Evolutionary conservation across 2,888 invertebrate species (phyloP).

Genomic region (Athripsodes cinereus): DNA sequence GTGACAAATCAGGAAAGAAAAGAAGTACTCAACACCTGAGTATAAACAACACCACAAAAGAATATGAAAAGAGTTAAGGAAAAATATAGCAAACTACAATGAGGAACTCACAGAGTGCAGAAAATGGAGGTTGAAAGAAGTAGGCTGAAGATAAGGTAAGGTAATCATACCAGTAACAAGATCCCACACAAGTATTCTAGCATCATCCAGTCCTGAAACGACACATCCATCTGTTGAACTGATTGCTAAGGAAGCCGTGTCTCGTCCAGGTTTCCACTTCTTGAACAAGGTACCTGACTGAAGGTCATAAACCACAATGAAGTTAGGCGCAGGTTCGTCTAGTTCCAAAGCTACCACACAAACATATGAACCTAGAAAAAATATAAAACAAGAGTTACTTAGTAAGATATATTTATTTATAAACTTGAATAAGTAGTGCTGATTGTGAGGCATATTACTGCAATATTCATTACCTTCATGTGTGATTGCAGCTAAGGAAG

Average conservation of each 20-base stretch:
- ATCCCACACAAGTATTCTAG: constrained; percentile 80
- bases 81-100: too few species aligned
- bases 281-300: constrained; percentile 87
- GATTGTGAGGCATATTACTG: too few species aligned
- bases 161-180: constrained; percentile 61
- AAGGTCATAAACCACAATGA: constrained; percentile 85
- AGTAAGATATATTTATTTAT: too few species aligned
- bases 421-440: too few species aligned
- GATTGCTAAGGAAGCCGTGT: constrained; percentile 79
- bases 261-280: constrained; percentile 84
- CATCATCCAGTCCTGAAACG: constrained; percentile 75
- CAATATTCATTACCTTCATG: constrained; percentile 63
- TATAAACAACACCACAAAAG: too few species aligned
- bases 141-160: too few species aligned
- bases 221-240: constrained; percentile 79
- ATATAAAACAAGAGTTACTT: constrained; percentile 6
- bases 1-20: too few species aligned
- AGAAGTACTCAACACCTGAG: too few species aligned
- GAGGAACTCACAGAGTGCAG: not conserved
- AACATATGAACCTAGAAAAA: constrained; percentile 57
- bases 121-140: not conserved
- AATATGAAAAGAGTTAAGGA: too few species aligned
- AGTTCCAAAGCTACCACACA: constrained; percentile 56
- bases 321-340: constrained; percentile 76
- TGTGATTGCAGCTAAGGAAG: constrained; percentile 77